Evolutionary conservation across 1,140 invertebrate genomes (phyloP).

Genomic region (Parasteatoda tepidariorum): DNA sequence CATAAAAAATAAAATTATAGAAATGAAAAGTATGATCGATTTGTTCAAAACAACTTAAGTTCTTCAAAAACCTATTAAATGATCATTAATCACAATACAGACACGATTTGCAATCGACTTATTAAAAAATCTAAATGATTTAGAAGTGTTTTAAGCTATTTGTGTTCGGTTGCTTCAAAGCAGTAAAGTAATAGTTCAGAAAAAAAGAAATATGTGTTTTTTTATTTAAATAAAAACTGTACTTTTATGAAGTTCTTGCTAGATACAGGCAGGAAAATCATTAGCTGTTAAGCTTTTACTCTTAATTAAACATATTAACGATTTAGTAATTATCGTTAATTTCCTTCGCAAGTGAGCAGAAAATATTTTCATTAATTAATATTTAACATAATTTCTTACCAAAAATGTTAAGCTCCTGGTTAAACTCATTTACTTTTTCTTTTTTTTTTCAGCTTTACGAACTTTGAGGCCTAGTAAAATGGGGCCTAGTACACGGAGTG

Average conservation of each 20-base stretch:
- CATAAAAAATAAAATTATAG: no score
- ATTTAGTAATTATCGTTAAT: slow-evolving; percentile 55
- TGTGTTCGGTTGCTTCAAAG: no score
- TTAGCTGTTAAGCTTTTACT: slow-evolving; percentile 42
- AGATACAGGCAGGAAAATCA: slow-evolving; percentile 45
- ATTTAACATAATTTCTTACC: slow-evolving; percentile 29
- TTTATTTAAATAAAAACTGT: no score
- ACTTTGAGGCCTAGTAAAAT: no score
- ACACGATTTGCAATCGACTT: neutral
- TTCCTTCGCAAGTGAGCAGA: slow-evolving; percentile 27
- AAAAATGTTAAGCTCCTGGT: slow-evolving; percentile 1
- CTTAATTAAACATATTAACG: slow-evolving; percentile 50
- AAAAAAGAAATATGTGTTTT: no score
- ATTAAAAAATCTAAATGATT: neutral
- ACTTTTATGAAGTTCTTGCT: neutral
- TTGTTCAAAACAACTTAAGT: no score
- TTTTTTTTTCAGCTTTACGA: neutral
- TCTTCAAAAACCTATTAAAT: neutral
- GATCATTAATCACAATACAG: neutral
- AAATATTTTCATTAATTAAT: slow-evolving; percentile 50
- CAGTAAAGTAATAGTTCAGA: no score
- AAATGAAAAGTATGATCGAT: no score
- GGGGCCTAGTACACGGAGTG: no score
- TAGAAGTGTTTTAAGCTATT: no score
- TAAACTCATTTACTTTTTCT: slow-evolving; percentile 25